These are phyloP conservation scores for Hemicordylus capensis DNA, from an alignment of 2,113 vertebrate species.

Conservation along the genomic window DNA sequence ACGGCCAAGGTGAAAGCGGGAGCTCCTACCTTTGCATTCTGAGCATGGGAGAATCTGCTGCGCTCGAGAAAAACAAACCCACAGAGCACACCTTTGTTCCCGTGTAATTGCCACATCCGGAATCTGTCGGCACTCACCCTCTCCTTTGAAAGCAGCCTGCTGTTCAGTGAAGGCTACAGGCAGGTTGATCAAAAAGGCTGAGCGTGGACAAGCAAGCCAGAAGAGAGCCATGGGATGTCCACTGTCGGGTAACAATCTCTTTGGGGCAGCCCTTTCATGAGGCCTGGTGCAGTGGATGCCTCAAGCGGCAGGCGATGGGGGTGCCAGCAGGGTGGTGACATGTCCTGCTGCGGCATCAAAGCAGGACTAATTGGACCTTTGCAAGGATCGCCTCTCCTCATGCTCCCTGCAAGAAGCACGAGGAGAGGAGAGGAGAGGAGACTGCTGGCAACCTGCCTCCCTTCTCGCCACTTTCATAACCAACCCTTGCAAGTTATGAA, in stretches of 20 bases:
- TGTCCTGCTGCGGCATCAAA: too few species aligned
- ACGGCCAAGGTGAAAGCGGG: slow-evolving; percentile 49
- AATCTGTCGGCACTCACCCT: not conserved
- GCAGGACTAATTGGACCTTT: too few species aligned
- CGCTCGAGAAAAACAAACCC: not conserved
- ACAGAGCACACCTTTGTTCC: not conserved
- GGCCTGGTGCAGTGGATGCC: too few species aligned
- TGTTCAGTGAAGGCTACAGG: not conserved
- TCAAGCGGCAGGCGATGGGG: too few species aligned
- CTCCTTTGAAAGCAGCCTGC: not conserved
- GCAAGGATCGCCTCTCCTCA: too few species aligned
- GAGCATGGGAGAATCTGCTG: slow-evolving; percentile 2
- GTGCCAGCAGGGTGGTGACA: too few species aligned
- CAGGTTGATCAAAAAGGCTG: not conserved
- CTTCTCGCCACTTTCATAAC: too few species aligned
- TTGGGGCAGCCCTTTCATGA: too few species aligned
- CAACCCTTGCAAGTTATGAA: too few species aligned
- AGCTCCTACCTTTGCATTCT: slow-evolving; percentile 4
- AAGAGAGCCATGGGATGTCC: not conserved
- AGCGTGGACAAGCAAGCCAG: slow-evolving; percentile 4
- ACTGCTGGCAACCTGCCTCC: too few species aligned
- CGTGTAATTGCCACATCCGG: not conserved
- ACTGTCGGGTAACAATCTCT: not conserved
- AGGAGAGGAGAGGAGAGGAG: too few species aligned
- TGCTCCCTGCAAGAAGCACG: too few species aligned